Base-by-base conservation (phyloP, 2,113 vertebrate genomes). In the Podiceps cristatus region DNA sequence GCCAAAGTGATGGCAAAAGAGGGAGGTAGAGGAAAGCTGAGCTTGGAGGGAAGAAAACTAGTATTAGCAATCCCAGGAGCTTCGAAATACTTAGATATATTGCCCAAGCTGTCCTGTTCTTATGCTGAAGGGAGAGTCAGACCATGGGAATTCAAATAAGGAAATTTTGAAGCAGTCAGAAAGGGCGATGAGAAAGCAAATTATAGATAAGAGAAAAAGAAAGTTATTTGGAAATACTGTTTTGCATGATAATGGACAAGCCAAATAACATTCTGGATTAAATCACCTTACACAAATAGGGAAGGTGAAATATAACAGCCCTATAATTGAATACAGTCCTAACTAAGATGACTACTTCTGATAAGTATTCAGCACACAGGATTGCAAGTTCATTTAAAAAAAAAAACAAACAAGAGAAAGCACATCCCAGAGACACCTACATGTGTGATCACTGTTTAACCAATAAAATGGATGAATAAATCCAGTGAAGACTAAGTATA, bases 201-300 rank as follows among this genome's bases (percentile, higher is more conserved):
- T 63, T 87, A 66, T n/a, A 88, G 84, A 92, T 90, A 88, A 89
- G 80, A 66, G 79, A 86, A 53, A 15, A 93, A 78, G 42, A 33
- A 83, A 67, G 16, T 67, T 88, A 86, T 75, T 93, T 95, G 44
- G 52, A 91, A 96, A 71, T 77, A 71, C 40, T 81, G 11, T 93
- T 93, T 93, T 90, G 42, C 68, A 67, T 88, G 5, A 69, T 52
- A 95, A 81, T 64, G 27, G 19, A 33, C 44, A 84, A 84, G 12
- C n/a, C 86, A 93, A 92, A 92, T 86, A 93, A 77, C 27, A 40
- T 71, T 84, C 56, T 92, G 79, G 47, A 77, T 95, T 8, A 68
- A 97, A 93, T 68, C 69, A 76, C 40, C 28, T 75, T 76, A 87
- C 56, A 85, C 33, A 82, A 79, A 94, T 22, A 79, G 24, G 18